Percentiles rank a stretch among this genome's conserved stretches.
Conservation (phyloP, 2,797 vertebrate genomes). For the Pteropus rufus region DNA sequence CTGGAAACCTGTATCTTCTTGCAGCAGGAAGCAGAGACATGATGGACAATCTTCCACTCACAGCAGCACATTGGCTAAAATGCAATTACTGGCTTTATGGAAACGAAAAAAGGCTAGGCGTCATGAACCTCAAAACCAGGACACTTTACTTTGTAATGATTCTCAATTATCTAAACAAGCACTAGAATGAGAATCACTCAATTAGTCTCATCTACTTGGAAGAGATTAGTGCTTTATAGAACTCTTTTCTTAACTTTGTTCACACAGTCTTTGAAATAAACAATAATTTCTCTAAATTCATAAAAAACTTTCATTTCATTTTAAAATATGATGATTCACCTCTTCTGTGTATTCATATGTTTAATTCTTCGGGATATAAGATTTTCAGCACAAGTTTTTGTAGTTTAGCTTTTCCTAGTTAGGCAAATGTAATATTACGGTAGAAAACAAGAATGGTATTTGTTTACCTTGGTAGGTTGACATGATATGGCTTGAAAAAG, state of each 20-base stretch:
- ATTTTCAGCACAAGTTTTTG: slow-evolving; percentile 14
- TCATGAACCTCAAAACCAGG: slow-evolving; percentile 25
- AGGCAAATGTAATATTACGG: neutral
- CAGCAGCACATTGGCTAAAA: neutral
- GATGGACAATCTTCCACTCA: neutral
- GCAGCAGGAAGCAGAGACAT: neutral
- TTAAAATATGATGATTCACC: neutral
- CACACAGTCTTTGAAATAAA: neutral
- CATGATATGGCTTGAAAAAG: neutral
- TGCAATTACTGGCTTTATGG: neutral
- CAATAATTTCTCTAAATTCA: neutral
- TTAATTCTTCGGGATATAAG: neutral
- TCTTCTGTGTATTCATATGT: neutral
- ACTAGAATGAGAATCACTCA: slow-evolving; percentile 22
- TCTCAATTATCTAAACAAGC: slow-evolving; percentile 31
- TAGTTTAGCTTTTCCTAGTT: neutral
- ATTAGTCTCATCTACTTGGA: neutral
- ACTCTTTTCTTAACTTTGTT: neutral
- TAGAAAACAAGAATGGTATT: neutral
- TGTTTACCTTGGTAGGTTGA: neutral
- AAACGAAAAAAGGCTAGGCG: neutral
- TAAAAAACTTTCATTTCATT: neutral
- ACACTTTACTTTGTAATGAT: slow-evolving; percentile 39
- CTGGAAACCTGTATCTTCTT: neutral
- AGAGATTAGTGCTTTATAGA: neutral